A percentile compares a stretch with the other conserved stretches of the same genome.
These are phyloP conservation scores for Muraenolepis orangiensis DNA, from an alignment of 2,797 vertebrate species.

Conservation along the genomic window DNA sequence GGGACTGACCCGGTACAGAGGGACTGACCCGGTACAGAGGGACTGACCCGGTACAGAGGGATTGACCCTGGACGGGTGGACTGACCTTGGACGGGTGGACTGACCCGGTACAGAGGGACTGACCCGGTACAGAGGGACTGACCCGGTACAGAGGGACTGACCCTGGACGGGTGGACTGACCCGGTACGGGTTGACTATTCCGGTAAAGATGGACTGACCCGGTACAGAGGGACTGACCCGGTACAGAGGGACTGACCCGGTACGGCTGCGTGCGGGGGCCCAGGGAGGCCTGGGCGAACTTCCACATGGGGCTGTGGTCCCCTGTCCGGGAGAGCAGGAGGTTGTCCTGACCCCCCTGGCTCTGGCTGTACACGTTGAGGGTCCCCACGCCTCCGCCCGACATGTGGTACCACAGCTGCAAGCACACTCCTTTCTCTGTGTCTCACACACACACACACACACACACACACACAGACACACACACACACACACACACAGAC, in stretches of 20 bases:
- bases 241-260: slow-evolving; percentile 58
- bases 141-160: no score
- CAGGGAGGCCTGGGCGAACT: slow-evolving; percentile 64
- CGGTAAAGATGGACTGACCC: no score
- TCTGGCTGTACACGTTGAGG: slow-evolving; percentile 71
- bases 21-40: no score
- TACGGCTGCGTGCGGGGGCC: slow-evolving; percentile 46
- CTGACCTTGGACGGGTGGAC: no score
- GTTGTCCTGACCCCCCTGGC: slow-evolving; percentile 32
- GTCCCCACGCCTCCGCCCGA: slow-evolving; percentile 59
- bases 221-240: not conserved
- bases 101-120: no score
- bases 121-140: no score
- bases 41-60: no score
- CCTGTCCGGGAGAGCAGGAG: slow-evolving; percentile 66
- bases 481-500: not conserved
- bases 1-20: no score
- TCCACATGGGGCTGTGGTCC: slow-evolving; percentile 69
- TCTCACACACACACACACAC: no score
- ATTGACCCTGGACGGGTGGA: no score
- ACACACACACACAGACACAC: not conserved
- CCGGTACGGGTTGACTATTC: no score
- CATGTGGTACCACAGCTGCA: slow-evolving; percentile 78
- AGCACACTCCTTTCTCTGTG: slow-evolving; percentile 60
- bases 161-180: no score